Evolutionary conservation across 2,888 invertebrate genomes (phyloP).

Genomic region (Leucoptera coffeella): DNA sequence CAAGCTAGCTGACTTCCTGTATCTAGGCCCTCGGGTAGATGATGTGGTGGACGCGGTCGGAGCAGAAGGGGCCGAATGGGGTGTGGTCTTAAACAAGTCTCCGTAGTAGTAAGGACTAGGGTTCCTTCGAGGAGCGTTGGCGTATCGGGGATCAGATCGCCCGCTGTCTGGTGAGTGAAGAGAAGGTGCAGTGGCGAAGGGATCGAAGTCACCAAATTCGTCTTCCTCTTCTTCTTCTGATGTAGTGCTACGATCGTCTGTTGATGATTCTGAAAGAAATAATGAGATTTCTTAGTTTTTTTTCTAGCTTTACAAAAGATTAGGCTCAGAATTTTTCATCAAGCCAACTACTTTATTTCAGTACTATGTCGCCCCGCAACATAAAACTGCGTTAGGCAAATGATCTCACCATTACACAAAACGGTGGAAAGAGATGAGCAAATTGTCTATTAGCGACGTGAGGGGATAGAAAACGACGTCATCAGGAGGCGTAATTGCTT

Average conservation of each 20-base stretch:
- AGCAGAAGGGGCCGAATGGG: conserved; percentile 39
- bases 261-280: conserved; percentile 35
- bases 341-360: too few species aligned
- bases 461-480: conserved; percentile 37
- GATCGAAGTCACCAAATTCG: conserved; percentile 47
- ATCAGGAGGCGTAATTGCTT: conserved; percentile 48
- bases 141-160: conserved; percentile 48
- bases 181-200: conserved; percentile 47
- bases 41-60: conserved; percentile 35
- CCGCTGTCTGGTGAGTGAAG: conserved; percentile 67
- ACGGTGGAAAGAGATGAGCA: conserved; percentile 26
- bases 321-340: too few species aligned
- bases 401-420: conserved; percentile 7
- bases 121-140: conserved; percentile 57
- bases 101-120: conserved; percentile 82
- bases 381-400: too few species aligned
- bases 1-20: conserved; percentile 67
- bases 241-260: too few species aligned
- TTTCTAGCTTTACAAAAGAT: too few species aligned
- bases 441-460: conserved; percentile 38
- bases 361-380: too few species aligned
- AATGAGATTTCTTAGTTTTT: too few species aligned
- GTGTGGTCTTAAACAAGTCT: conserved; percentile 59
- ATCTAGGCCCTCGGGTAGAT: conserved; percentile 48
- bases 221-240: conserved; percentile 57